Conservation (phyloP, 1,140 invertebrate species). For the Gonioctena quinquepunctata region DNA sequence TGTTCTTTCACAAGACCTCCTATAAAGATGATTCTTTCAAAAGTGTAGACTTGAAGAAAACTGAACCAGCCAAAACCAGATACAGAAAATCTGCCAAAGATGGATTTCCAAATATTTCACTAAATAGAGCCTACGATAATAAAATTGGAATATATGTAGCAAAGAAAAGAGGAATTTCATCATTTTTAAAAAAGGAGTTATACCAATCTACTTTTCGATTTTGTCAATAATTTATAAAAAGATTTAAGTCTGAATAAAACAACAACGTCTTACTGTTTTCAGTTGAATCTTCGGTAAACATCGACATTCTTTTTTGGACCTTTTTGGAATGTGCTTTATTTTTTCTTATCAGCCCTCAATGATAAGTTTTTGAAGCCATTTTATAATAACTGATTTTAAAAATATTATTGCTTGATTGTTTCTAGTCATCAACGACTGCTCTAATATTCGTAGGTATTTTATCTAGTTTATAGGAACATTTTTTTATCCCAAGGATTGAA, state of each 20-base stretch:
- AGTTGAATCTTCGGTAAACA: not conserved
- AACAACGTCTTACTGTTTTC: not conserved
- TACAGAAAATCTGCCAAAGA: not conserved
- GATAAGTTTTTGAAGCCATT: not conserved
- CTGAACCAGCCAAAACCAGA: not conserved
- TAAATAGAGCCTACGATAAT: not conserved
- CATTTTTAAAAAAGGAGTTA: not conserved
- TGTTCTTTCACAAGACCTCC: not conserved
- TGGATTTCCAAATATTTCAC: not conserved
- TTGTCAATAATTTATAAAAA: not conserved
- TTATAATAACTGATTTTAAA: not conserved
- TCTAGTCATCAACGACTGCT: not conserved
- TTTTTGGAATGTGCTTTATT: too few species aligned
- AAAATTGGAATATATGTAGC: constrained; percentile 1
- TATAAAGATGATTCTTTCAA: not conserved
- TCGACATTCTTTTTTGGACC: not conserved
- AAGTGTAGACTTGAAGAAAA: not conserved
- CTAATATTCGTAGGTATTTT: too few species aligned
- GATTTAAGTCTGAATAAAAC: not conserved
- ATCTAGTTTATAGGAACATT: not conserved
- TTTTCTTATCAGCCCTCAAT: too few species aligned
- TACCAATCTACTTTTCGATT: not conserved
- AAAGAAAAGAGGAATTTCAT: constrained; percentile 1
- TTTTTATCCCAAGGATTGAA: not conserved
- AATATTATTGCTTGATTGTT: not conserved